Base-by-base conservation (phyloP, 2,888 invertebrate genomes). In the Pimpla rufipes region DNA sequence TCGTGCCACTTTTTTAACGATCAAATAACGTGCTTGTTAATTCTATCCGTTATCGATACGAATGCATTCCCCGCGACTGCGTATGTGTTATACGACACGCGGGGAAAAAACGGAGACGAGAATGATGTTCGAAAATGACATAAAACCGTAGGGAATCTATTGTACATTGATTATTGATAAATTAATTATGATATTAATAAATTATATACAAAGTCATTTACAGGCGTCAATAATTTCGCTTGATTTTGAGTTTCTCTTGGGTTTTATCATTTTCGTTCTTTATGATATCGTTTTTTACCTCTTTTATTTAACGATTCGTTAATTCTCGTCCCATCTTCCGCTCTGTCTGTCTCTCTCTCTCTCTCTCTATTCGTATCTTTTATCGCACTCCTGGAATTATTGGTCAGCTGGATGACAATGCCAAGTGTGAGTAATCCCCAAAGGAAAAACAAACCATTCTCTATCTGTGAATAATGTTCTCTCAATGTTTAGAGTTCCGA, bases 91-190 rank as follows among this genome's bases (percentile, higher is more conserved):
- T 64, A 23, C 21, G 62, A 64, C 80, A 73, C 73, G 50, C 68
- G 64, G 29, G 74, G 74, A 83, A 85, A n/a, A 81, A 86, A 79
- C 75, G 68, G 76, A 76, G 78, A 79, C 74, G 79, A 81, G 79
- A 85, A 81, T 81, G 79, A 81, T 82, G 85, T 83, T 83, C 85
- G 87, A 86, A 85, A 85, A 87, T 83, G 73, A 81, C 79, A 86
- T 85, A 86, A 82, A 81, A 90, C 89, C 88, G 91, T 93, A 93
- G 93, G 90, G 89, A 90, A 91, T 93, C 90, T 92, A 93, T 92
- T 93, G 93, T 93, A 93, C 91, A 93, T 93, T 92, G 90, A 92
- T 92, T 91, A 92, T 92, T 93, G 92, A 92, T 92, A 93, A 91
- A 91, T 91, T 79, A 92, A 92, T 92, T 91, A 91, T 90, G 88